phyloP scores from a whole-genome alignment of 2,797 vertebrate genomes.

The Alca torda region DNA sequence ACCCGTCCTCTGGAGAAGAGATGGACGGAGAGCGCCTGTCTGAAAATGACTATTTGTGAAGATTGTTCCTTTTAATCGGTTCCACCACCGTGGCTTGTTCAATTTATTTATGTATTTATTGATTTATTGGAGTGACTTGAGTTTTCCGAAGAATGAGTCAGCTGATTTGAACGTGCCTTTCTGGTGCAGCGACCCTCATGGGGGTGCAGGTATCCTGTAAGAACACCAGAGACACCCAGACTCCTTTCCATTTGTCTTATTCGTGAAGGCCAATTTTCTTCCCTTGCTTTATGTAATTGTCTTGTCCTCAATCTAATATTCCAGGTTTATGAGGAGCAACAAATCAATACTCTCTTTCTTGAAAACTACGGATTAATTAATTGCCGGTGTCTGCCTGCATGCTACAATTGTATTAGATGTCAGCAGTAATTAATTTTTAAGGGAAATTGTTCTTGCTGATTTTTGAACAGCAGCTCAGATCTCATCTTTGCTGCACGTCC shows the following conservation, averaged over 20 bases:
- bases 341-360: conserved; percentile 52
- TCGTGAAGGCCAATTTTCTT: conserved; percentile 15
- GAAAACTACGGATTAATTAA: conserved; percentile 49
- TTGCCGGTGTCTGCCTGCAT: conserved; percentile 13
- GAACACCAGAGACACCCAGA: background rate
- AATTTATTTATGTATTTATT: background rate
- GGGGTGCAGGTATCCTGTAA: background rate
- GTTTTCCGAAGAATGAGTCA: background rate
- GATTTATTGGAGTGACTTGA: background rate
- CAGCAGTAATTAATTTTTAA: conserved; percentile 56
- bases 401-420: conserved; percentile 34
- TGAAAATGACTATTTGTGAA: background rate
- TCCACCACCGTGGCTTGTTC: background rate
- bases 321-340: conserved; percentile 53
- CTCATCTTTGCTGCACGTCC: background rate
- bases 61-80: background rate
- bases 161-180: background rate
- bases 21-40: rapidly evolving
- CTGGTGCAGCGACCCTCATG: background rate
- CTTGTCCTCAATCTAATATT: conserved; percentile 41
- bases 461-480: background rate
- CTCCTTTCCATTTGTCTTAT: background rate
- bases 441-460: conserved; percentile 32
- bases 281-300: conserved; percentile 24
- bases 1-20: background rate